These are phyloP conservation scores for Sigmodon hispidus DNA, from an alignment of 2,113 vertebrate species.

Conservation along the genomic window DNA sequence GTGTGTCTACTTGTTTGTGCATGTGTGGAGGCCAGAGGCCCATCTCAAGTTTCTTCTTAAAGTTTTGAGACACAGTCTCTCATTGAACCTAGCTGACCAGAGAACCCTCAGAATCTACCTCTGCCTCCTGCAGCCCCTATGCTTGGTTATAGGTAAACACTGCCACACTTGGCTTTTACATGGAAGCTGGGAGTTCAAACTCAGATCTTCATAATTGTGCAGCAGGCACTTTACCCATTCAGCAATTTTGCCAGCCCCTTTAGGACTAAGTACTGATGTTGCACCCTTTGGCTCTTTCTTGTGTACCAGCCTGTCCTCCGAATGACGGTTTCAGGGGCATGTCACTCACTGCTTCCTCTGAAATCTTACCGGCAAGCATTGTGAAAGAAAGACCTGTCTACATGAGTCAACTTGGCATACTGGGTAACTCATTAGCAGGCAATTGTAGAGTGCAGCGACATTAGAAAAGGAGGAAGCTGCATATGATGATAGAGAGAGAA, in stretches of 20 bases:
- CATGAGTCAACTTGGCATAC: not conserved
- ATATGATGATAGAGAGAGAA: not conserved
- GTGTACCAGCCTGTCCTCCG: not conserved
- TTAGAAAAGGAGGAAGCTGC: not conserved
- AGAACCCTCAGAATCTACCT: not conserved
- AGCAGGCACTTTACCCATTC: not conserved
- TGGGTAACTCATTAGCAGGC: not conserved
- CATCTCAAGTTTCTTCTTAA: not conserved
- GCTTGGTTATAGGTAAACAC: not conserved
- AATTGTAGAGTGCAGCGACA: not conserved
- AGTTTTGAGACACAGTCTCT: not conserved
- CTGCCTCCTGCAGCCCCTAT: not conserved
- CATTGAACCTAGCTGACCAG: not conserved
- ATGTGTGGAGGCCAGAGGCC: not conserved
- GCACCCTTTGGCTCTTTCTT: not conserved
- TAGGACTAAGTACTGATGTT: not conserved
- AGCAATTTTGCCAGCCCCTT: too few species aligned
- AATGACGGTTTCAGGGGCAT: not conserved
- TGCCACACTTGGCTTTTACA: not conserved
- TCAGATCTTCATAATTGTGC: not conserved
- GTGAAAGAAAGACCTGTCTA: not conserved
- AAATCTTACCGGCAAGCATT: conserved; percentile 12
- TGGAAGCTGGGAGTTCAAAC: not conserved
- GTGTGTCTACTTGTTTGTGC: not conserved
- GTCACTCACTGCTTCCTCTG: not conserved